Percentiles rank a stretch among this genome's conserved stretches.
Conservation (phyloP, 2,113 vertebrate species). For the Gadus macrocephalus region DNA sequence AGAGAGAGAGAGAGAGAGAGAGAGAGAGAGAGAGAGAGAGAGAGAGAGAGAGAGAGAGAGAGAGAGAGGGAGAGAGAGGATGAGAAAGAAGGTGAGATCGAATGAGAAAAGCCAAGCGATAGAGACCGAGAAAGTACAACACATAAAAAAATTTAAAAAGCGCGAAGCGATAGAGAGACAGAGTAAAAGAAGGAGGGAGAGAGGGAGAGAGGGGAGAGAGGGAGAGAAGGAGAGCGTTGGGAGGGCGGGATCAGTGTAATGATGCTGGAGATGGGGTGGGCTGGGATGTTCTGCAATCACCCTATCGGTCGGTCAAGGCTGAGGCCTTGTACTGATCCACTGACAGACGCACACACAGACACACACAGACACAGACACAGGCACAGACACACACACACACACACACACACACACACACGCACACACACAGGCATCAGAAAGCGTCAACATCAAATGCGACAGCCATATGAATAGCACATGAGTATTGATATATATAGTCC, state of each 20-base stretch:
- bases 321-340: slow-evolving; percentile 47
- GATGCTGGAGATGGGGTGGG: slow-evolving; percentile 21
- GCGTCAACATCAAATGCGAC: neutral
- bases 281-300: slow-evolving; percentile 46
- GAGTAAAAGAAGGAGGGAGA: too few relatives aligned
- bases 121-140: too few relatives aligned
- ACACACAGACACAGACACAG: neutral
- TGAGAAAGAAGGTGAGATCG: too few relatives aligned
- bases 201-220: too few relatives aligned
- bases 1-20: neutral
- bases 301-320: slow-evolving; percentile 47
- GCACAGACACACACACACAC: slow-evolving; percentile 7
- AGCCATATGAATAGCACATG: neutral
- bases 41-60: too few relatives aligned
- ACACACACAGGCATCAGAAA: slow-evolving; percentile 1
- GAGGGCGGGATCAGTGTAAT: neutral
- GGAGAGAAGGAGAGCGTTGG: neutral
- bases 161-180: too few relatives aligned
- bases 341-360: neutral
- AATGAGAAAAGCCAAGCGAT: too few relatives aligned
- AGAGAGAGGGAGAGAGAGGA: too few relatives aligned
- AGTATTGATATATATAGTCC: neutral
- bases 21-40: neutral
- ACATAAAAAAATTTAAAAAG: too few relatives aligned
- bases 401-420: neutral